phyloP scores from a whole-genome alignment of 2,797 vertebrate genomes.

The Caiman crocodilus region DNA sequence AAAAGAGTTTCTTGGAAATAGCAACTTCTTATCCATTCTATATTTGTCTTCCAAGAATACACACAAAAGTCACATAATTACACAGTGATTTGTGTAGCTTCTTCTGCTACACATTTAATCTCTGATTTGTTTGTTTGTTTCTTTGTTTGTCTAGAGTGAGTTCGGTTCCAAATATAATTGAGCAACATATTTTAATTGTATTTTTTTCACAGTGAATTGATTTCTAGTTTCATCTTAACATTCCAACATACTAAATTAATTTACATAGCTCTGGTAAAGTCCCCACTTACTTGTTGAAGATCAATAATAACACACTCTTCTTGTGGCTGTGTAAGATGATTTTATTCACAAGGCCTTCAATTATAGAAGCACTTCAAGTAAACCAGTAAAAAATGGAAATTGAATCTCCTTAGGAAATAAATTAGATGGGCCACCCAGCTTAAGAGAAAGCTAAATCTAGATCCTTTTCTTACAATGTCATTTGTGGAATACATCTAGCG shows the following conservation, averaged over 20 bases:
- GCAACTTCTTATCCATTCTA: neutral
- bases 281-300: conserved; percentile 40
- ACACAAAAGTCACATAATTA: neutral
- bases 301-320: conserved; percentile 33
- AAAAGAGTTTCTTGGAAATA: neutral
- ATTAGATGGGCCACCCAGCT: conserved; percentile 33
- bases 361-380: conserved; percentile 66
- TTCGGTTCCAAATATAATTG: neutral
- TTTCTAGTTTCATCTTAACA: conserved; percentile 28
- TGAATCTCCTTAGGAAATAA: conserved; percentile 54
- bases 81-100: neutral
- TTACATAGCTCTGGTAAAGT: conserved; percentile 51
- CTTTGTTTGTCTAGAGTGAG: neutral
- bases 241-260: neutral
- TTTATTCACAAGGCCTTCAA: conserved; percentile 50
- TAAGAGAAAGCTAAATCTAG: conserved; percentile 46
- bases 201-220: neutral
- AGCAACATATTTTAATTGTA: neutral
- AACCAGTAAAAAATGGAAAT: conserved; percentile 40
- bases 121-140: neutral
- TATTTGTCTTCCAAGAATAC: neutral
- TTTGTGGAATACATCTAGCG: conserved; percentile 63
- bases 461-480: conserved; percentile 37
- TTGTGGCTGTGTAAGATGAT: conserved; percentile 52
- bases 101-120: neutral